Base-by-base conservation (phyloP, 2,888 invertebrate genomes). In the Uloborus plumipes region DNA sequence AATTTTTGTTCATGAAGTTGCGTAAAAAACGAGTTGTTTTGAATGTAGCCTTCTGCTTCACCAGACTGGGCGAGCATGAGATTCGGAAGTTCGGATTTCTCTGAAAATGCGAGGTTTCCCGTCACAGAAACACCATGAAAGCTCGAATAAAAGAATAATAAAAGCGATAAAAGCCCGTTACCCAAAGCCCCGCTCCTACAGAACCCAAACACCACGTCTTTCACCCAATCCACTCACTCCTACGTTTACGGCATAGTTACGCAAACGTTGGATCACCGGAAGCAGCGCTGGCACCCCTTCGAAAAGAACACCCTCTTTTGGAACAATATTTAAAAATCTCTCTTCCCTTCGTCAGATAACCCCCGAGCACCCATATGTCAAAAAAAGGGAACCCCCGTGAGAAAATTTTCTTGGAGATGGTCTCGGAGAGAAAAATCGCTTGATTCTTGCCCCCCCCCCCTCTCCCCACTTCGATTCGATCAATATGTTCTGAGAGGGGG, bases 301-400 rank as follows among this genome's bases (percentile, higher is more conserved):
- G 31, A 49, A 67, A 76, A 69, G 55, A 76, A 49, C 50, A 67
- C 31, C 26, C 55, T 58, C 50, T 69, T 80, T 80, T 80, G 55
- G 64, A 81, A 70, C 80, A 74, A 81, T 81, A 81, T 81, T 81
- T 81, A 81, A 81, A 81, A 74, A 65, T 73, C 64, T 26, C 15
- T 62, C 58, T 58, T 58, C 58, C 67, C 50, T 26, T 18, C 26
- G 62, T 71, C 59, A 6, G 20, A 67, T 31, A 61, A 61, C 61
- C n/a, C 22, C 26, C 16, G 50, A 81, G 80, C 80, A 81, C 80
- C 80, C 80, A 81, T 74, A 67, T 80, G 73, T 64, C 47, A 65
- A 65, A 64, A 18, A 18, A 49, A 47, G 26, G 78, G 73, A 67
- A 62, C 73, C 79, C 79, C 79, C 79, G 79, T 80, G 79, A 80